phyloP scores from a whole-genome alignment of 2,888 invertebrate species.

The Sepioteuthis lessoniana region DNA sequence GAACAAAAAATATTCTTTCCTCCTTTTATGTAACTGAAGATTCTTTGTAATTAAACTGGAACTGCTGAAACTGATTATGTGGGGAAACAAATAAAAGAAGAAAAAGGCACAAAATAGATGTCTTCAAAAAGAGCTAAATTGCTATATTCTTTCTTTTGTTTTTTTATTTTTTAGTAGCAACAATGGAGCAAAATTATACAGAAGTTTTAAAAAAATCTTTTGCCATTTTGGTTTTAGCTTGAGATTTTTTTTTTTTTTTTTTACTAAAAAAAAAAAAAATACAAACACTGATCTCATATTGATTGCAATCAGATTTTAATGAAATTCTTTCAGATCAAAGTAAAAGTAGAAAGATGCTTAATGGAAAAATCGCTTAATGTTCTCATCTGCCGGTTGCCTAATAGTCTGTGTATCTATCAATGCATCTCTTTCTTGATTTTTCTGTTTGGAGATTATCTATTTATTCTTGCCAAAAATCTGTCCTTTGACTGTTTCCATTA shows the following conservation, averaged over 20 bases:
- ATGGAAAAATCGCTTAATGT: not conserved
- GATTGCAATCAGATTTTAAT: not conserved
- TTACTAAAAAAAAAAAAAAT: not conserved
- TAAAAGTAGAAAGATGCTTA: not conserved
- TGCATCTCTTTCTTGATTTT: not conserved
- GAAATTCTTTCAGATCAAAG: slow-evolving; percentile 33
- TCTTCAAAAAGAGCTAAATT: not conserved
- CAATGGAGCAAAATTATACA: not conserved
- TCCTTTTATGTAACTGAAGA: not conserved
- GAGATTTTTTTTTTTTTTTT: no score
- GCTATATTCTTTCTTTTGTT: not conserved
- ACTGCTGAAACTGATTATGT: not conserved
- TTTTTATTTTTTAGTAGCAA: no score
- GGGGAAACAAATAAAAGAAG: not conserved
- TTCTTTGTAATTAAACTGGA: not conserved
- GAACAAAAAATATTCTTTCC: not conserved
- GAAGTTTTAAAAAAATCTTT: not conserved
- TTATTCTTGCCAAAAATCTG: not conserved
- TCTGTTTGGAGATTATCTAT: not conserved
- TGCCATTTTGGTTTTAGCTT: not conserved
- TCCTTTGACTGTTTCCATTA: no score
- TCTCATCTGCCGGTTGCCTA: not conserved
- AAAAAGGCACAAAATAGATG: not conserved
- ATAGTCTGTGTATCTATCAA: not conserved
- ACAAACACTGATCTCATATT: not conserved